Evolutionary conservation across 2,888 invertebrate species (phyloP), one percentile per base, ranked within the genome.

Genomic region (Nemoura dubitans): DNA sequence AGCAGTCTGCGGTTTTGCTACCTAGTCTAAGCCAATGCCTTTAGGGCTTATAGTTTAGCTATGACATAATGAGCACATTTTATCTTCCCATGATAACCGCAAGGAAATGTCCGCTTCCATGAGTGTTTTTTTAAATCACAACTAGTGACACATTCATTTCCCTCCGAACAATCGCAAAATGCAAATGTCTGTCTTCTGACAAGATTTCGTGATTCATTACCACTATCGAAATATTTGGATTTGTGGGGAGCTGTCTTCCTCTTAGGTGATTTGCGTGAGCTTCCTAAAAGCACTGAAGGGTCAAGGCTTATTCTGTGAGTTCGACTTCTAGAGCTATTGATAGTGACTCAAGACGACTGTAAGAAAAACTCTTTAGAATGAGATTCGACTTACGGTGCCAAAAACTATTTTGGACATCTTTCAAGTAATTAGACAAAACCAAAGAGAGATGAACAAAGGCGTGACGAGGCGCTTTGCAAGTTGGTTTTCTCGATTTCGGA

Each of bases 401-500:
- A 59, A 59, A 59, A 59, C 59, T 59, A 59, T 59, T 59, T 59
- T 59, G 59, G 59, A 59, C 59, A 59, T 59, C 59, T 59, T 59
- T 59, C 59, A 59, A 59, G 59, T 59, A 59, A 59, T 59, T 59
- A 59, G 59, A 59, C 59, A 59, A 59, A 59, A 59, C 59, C 59
- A 21, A 21, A 59, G 59, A 21, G 59, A 10, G 59, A 21, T 14
- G 59, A 59, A 59, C 59, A 59, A 59, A 59, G 59, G 21, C 16
- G 59, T 59, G 16, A 14, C 36, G 21, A 59, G 16, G 10, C 10
- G 59, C 59, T 21, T 59, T 14, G 59, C n/a, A n/a, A n/a, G 36
- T 36, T 36, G 10, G 10, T 6, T 36, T 10, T 59, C 59, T 59
- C 21, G 21, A 21, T 59, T 59, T 10, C 6, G 59, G 59, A 59